phyloP scores from a whole-genome alignment of 2,797 vertebrate species.

The Podargus strigoides region DNA sequence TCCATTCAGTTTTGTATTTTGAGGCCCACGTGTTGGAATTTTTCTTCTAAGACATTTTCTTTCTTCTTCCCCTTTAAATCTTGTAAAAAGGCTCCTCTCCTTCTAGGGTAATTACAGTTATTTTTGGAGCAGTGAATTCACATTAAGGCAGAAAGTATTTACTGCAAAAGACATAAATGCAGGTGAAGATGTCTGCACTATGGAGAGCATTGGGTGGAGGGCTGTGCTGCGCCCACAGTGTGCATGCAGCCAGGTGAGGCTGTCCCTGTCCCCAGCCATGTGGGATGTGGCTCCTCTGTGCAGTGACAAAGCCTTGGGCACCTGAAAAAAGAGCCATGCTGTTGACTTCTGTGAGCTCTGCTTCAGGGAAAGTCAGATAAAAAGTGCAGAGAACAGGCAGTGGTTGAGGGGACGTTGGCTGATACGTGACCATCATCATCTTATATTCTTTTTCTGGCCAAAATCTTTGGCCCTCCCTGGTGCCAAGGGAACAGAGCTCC shows the following conservation, averaged over 20 bases:
- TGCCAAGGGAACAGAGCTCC: background rate
- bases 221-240: background rate
- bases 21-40: background rate
- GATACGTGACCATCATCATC: background rate
- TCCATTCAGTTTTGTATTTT: background rate
- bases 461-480: background rate
- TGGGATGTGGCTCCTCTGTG: background rate
- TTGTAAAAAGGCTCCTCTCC: constrained; percentile 47
- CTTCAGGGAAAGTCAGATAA: background rate
- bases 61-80: constrained; percentile 46
- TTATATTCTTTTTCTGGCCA: background rate
- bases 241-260: fast-evolving
- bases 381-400: background rate
- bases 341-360: background rate
- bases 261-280: background rate
- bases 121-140: constrained; percentile 54
- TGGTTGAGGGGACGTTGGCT: background rate
- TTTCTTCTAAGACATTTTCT: background rate
- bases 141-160: constrained; percentile 34
- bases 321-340: background rate
- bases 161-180: background rate
- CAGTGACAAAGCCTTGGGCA: background rate
- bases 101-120: constrained; percentile 44
- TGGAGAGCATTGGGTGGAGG: fast-evolving
- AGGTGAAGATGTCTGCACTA: background rate